Evolutionary conservation across 2,113 vertebrate species (phyloP).

Genomic region (Notechis scutatus): DNA sequence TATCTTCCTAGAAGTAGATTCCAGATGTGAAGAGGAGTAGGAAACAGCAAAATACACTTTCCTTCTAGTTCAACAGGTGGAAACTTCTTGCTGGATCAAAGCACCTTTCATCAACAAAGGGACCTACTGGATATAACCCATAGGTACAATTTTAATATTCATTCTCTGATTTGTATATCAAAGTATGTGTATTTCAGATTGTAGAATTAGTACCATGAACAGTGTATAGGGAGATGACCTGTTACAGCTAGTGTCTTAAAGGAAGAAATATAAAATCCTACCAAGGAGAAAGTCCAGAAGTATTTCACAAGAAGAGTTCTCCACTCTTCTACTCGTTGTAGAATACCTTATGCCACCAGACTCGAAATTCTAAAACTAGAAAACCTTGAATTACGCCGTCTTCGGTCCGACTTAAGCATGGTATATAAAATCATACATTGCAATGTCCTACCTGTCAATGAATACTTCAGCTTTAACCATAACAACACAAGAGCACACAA

Average conservation of each 20-base stretch:
- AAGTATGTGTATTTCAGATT: constrained; percentile 5
- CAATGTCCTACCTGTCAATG: too few species aligned
- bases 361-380: too few species aligned
- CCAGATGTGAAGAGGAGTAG: background rate
- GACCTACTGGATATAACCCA: background rate
- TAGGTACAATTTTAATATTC: background rate
- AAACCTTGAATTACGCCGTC: too few species aligned
- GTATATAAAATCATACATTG: too few species aligned
- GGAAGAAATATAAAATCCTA: background rate
- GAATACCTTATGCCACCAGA: too few species aligned
- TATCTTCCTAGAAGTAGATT: background rate
- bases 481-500: too few species aligned
- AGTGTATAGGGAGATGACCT: background rate
- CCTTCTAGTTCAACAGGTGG: background rate
- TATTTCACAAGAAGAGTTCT: too few species aligned
- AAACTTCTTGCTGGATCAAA: background rate
- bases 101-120: background rate
- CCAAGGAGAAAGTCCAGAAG: background rate
- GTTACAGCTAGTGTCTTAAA: background rate
- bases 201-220: constrained; percentile 9
- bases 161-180: background rate
- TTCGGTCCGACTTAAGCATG: too few species aligned
- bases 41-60: background rate
- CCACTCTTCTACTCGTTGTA: too few species aligned
- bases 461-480: too few species aligned